phyloP scores from a whole-genome alignment of 2,888 invertebrate species.

The Phytoseiulus persimilis region DNA sequence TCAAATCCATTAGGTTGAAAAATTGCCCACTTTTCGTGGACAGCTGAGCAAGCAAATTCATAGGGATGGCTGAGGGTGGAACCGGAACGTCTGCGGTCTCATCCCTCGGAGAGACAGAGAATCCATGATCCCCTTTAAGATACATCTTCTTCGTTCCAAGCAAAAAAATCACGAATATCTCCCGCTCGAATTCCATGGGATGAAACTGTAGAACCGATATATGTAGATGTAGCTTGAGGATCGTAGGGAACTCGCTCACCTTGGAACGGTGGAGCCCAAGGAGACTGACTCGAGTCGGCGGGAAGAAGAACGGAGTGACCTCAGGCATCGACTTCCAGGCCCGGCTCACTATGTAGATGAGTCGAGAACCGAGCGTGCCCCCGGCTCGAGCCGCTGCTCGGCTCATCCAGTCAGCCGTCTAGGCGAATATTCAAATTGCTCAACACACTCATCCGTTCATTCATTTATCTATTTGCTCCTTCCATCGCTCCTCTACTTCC shows the following conservation, averaged over 20 bases:
- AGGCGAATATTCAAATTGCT: neutral
- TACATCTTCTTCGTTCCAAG: too few species aligned
- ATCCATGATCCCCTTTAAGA: too few species aligned
- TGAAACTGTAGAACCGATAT: too few species aligned
- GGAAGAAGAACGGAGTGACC: too few species aligned
- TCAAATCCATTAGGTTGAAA: neutral
- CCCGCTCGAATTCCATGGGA: too few species aligned
- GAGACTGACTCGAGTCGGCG: too few species aligned
- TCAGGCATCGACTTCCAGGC: neutral
- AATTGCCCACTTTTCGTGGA: neutral
- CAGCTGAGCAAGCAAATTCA: neutral
- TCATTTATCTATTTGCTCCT: neutral
- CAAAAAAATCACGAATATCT: too few species aligned
- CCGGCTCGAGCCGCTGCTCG: neutral
- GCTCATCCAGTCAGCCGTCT: neutral
- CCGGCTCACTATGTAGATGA: neutral
- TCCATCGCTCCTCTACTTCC: neutral
- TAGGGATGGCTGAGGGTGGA: neutral
- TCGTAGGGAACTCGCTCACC: too few species aligned
- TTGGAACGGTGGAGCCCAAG: too few species aligned
- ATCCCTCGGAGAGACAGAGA: too few species aligned
- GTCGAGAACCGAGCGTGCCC: neutral
- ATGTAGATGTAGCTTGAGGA: too few species aligned
- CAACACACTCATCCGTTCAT: neutral
- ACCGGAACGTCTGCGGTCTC: too few species aligned